Base-by-base conservation (phyloP, 2,797 vertebrate species). In the Craterocephalus amniculus region DNA sequence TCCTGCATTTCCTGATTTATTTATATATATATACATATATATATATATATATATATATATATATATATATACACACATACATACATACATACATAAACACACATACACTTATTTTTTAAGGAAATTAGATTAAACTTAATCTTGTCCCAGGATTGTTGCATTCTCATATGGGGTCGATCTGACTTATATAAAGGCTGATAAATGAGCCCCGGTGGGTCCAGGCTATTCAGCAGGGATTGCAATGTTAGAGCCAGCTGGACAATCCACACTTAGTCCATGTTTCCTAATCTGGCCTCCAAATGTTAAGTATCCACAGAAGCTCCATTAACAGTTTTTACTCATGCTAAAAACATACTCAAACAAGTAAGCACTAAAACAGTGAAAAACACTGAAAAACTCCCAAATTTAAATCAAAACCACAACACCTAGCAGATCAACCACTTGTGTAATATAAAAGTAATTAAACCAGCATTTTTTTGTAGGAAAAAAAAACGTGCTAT, bases 371-470 rank as follows among this genome's bases (percentile, higher is more conserved):
- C 45, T 63, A 74, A 68, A 58, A 58, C 58, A 43, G 11, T 13
- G 55, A 35, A 65, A 62, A 48, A 76, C 22, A 12, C 2, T 73
- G 13, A 57, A 61, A 40, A 29, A 54, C 58, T 61, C 43, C 65
- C 34, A 58, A 11, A 84, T 70, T 60, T 38, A 43, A 79, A 67
- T 16, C 79, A 70, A 68, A 78, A 66, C 66, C 29, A 16, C 60
- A 65, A 80, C 6, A 85, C 87, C 76, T 87, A 80, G 81, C 76
- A 79, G n/a, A n/a, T n/a, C n/a, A n/a, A n/a, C n/a, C n/a, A n/a
- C n/a, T n/a, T n/a, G n/a, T n/a, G n/a, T n/a, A n/a, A n/a, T n/a
- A n/a, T n/a, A n/a, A n/a, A n/a, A n/a, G n/a, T n/a, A n/a, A n/a
- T n/a, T n/a, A n/a, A n/a, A n/a, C n/a, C n/a, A n/a, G n/a, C n/a